Base-by-base conservation (phyloP, 2,113 vertebrate species). In the Anser brachyrhynchus region DNA sequence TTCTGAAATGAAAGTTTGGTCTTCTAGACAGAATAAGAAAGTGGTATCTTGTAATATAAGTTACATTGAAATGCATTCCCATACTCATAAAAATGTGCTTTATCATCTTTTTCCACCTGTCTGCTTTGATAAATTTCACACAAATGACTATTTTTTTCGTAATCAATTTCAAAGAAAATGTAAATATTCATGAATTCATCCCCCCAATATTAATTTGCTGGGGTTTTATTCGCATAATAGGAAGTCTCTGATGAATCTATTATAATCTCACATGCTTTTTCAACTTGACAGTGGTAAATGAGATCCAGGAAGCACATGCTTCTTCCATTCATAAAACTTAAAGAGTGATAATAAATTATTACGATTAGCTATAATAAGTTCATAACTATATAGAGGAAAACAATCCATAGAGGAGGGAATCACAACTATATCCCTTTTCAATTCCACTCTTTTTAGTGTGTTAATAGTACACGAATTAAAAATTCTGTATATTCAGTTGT, bases 101-200 rank as follows among this genome's bases (percentile, higher is more conserved):
- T 90, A 90, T 93, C 73, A 85, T 83, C 39, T 91, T 94, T 95
- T 93, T 86, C 52, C 76, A 92, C 76, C 62, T 95, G 83, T 61
- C 93, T 86, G 5, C 72, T 94, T 87, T 93, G 64, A 75, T 87
- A 91, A 84, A 92, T 87, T 74, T 89, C 88, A 73, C 39, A 58
- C n/a, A 87, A 91, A 95, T 91, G 2, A 61, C 82, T 89, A 59
- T 96, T 96, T 93, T 88, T 74, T 35, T 84, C 19, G 33, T 95
- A 93, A 93, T 90, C 70, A 90, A 10, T 95, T 96, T 95, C 73
- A 97, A 95, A 35, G 62, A 66, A 26, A 90, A 54, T 31, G 66
- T 87, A 96, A 92, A 84, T 93, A 93, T 94, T 96, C 84, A 91
- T 92, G 33, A 87, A 66, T 76, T 77, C 65, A 44, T 69, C 80